Conservation (phyloP, 37 sponge, comb jelly and placozoan genomes). For the Theonella swinhoei region DNA sequence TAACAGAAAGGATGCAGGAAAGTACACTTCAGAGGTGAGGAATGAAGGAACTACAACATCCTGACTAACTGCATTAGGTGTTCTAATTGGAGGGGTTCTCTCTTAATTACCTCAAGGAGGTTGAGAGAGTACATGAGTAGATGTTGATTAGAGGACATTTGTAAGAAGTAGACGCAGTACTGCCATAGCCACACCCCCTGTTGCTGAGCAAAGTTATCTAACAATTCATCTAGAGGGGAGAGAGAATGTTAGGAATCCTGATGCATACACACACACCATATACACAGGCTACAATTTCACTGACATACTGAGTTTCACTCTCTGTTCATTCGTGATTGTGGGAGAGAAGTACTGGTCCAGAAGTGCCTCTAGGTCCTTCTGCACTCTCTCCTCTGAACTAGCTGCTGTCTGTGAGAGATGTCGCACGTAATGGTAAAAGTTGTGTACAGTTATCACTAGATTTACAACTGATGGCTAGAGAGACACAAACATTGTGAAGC, state of each 20-base stretch:
- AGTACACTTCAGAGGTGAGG: not conserved
- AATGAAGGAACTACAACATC: not conserved
- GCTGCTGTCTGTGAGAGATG: slow-evolving; percentile 4
- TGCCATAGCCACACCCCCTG: slow-evolving; percentile 55
- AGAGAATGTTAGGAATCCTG: not conserved
- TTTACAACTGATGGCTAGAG: no score
- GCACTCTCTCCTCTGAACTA: not conserved
- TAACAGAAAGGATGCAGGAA: not conserved
- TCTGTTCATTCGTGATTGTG: slow-evolving; percentile 52
- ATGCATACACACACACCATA: not conserved
- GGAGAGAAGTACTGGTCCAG: slow-evolving; percentile 46
- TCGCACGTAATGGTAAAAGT: not conserved
- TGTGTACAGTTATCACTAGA: not conserved
- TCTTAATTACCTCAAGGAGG: slow-evolving; percentile 68
- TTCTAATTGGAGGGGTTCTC: slow-evolving; percentile 2
- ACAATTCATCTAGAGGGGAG: slow-evolving; percentile 38
- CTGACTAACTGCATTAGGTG: not conserved
- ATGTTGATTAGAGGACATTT: slow-evolving; percentile 66
- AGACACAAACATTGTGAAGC: no score
- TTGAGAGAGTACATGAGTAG: slow-evolving; percentile 84
- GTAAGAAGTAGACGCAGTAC: slow-evolving; percentile 78
- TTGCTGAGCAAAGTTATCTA: slow-evolving; percentile 66
- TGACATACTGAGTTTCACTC: slow-evolving; percentile 44
- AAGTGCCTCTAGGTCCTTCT: slow-evolving; percentile 45
- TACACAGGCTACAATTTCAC: not conserved